Evolutionary conservation across 2,797 vertebrate genomes (phyloP), one percentile per base, ranked within the genome.

Genomic region (Balearica regulorum): DNA sequence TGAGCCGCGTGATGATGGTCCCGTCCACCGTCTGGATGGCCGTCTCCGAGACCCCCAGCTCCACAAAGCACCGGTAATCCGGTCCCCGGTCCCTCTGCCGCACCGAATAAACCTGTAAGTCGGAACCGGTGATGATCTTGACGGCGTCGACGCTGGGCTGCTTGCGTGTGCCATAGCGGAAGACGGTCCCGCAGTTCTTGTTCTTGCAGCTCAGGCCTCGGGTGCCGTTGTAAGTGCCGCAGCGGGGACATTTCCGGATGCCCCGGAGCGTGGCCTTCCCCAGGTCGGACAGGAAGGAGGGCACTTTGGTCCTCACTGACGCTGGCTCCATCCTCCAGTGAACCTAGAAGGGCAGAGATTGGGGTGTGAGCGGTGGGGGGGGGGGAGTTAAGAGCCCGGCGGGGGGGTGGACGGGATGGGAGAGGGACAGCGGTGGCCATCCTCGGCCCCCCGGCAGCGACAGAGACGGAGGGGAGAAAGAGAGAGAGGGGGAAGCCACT

Each of bases 151-250:
- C 69, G 0, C 94, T 53, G 1, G 98, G 97, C 10, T 96, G 97
- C 5, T 98, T 97, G 21, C 98, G 98, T 1, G 98, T 58, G 14
- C 97, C 98, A 0, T 98, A 98, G 6, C 99, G 97, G 95, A 99
- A 99, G 29, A 99, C 98, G 2, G 99, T 97, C 8, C 99, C 99
- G 1, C 99, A 99, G 3, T 97, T 98, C 95, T 99, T 99, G 98
- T 99, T 99, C 97, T 99, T 99, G 98, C 99, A 99, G 98, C 99
- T 99, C 58, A 99, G 98, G 10, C 99, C 99, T 0, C 99, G 98
- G 31, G 99, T 99, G 89, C 99, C 99, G 4, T 99, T 99, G 97
- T 99, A 99, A 14, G 99, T 98, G 69, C 99, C 99, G 0, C 99
- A 99, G 78, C 98, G 98, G 1, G 99, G 99, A 86, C 99, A 99